Percentiles rank a stretch among this genome's conserved stretches.
Evolutionary conservation across 2,113 vertebrate genomes (phyloP).

Genomic region (Xiphias gladius): DNA sequence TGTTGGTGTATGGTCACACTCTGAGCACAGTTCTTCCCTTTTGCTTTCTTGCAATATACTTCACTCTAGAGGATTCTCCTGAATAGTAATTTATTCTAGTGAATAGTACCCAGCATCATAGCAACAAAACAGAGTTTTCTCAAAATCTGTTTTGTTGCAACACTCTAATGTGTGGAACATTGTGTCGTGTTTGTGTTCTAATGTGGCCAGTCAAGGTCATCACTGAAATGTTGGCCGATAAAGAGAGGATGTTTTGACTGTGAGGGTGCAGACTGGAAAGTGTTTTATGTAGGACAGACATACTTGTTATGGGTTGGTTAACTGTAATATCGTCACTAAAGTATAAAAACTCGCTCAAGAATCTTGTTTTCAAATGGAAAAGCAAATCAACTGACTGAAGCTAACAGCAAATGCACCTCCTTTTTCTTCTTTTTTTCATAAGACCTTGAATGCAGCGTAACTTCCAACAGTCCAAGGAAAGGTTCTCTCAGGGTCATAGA

Average conservation of each 20-base stretch:
- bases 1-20: background rate
- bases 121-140: background rate
- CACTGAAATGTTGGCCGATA: background rate
- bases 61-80: background rate
- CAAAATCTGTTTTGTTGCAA: background rate
- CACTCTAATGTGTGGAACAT: background rate
- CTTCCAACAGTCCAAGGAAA: slow-evolving; percentile 35
- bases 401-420: background rate
- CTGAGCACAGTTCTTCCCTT: background rate
- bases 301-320: slow-evolving; percentile 30
- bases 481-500: slow-evolving; percentile 71
- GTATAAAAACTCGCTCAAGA: background rate
- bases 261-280: slow-evolving; percentile 8
- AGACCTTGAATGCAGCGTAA: slow-evolving; percentile 39
- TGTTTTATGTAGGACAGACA: background rate
- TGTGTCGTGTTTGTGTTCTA: background rate
- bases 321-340: slow-evolving; percentile 9
- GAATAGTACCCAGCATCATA: background rate
- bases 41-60: background rate
- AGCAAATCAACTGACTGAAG: background rate
- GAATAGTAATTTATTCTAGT: background rate
- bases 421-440: background rate
- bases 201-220: background rate
- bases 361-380: slow-evolving; percentile 11
- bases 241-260: slow-evolving; percentile 34